Evolutionary conservation across 2,113 vertebrate species (phyloP).

Genomic region (Paramisgurnus dabryanus): DNA sequence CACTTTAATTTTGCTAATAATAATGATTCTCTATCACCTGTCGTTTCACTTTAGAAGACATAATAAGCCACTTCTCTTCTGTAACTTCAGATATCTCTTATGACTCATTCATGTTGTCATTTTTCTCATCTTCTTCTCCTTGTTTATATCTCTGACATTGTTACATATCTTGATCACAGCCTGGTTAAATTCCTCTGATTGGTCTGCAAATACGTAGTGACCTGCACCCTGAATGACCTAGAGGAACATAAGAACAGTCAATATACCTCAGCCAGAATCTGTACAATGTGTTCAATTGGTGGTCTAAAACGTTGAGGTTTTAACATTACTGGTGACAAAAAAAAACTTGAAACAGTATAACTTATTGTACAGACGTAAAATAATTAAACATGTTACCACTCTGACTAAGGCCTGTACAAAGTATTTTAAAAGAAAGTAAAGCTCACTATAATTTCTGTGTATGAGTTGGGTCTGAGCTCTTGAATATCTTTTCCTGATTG

Average conservation of each 20-base stretch:
- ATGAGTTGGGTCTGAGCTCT: constrained; percentile 79
- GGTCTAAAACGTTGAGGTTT: no score
- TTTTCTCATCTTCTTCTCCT: not conserved
- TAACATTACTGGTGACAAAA: no score
- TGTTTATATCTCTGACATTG: not conserved
- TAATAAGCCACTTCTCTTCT: no score
- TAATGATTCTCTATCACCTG: no score
- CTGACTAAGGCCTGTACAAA: not conserved
- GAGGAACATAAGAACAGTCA: not conserved
- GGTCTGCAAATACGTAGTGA: constrained; percentile 95
- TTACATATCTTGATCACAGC: constrained; percentile 80
- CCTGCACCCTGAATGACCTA: constrained; percentile 93
- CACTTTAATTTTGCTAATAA: no score
- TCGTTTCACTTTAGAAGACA: no score
- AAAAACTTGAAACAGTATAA: no score
- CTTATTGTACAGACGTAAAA: no score
- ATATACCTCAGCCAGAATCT: not conserved
- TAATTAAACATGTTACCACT: no score
- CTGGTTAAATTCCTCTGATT: constrained; percentile 92
- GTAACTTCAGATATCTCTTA: no score
- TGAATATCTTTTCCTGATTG: constrained; percentile 86
- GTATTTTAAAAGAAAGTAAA: constrained; percentile 1
- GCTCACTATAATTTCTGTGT: constrained; percentile 87
- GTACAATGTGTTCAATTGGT: no score
- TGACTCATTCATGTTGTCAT: not conserved